phyloP scores from a whole-genome alignment of 2,113 vertebrate species.

The Speoplatyrhinus poulsoni region DNA sequence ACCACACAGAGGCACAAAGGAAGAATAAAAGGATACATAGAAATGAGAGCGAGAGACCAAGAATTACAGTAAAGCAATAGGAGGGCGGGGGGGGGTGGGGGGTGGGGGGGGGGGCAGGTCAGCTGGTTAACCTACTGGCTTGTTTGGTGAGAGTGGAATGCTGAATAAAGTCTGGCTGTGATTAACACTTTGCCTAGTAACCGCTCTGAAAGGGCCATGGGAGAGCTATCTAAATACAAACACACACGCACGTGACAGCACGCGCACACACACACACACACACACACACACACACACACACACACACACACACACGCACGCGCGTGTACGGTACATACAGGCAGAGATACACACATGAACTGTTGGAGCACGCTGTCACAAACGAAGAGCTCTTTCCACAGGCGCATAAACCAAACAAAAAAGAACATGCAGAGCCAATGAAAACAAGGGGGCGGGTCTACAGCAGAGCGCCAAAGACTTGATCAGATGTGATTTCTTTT shows the following conservation, averaged over 20 bases:
- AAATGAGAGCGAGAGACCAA: neutral
- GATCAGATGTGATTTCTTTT: slow-evolving; percentile 16
- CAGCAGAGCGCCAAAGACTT: slow-evolving; percentile 19
- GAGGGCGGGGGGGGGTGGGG: slow-evolving; percentile 4
- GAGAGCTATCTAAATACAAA: slow-evolving; percentile 47
- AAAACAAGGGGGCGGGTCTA: neutral
- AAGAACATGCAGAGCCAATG: slow-evolving; percentile 13
- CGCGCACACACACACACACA: slow-evolving; percentile 9
- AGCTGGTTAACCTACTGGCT: slow-evolving; percentile 48
- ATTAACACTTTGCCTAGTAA: slow-evolving; percentile 68
- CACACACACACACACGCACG: slow-evolving; percentile 6
- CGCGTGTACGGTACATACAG: neutral
- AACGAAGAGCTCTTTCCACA: neutral
- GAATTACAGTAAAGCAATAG: slow-evolving; percentile 26
- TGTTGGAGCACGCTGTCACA: neutral
- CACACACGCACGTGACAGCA: slow-evolving; percentile 13
- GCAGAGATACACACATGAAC: neutral
- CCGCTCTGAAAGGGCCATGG: slow-evolving; percentile 49
- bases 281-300: slow-evolving; percentile 23
- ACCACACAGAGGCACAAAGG: slow-evolving; percentile 2
- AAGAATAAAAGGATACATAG: neutral
- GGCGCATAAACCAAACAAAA: neutral
- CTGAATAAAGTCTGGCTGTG: slow-evolving; percentile 65
- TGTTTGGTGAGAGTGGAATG: slow-evolving; percentile 64
- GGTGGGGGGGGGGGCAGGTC: slow-evolving; percentile 32